phyloP scores from a whole-genome alignment of 2,888 invertebrate species.

The Coelogynopora nodosa region DNA sequence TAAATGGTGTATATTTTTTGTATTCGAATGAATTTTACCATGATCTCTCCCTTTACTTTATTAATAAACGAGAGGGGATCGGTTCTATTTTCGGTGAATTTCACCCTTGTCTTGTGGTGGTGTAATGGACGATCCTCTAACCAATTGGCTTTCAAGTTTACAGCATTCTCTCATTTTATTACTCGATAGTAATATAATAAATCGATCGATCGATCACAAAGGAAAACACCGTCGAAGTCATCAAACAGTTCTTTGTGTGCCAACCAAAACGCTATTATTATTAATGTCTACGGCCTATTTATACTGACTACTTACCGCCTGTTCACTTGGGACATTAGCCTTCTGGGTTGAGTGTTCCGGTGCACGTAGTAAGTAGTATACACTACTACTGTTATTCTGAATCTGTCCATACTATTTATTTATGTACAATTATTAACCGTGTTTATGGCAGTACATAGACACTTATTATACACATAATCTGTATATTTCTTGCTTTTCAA shows the following conservation, averaged over 20 bases:
- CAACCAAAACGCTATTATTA: no score
- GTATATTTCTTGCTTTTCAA: conserved; percentile 9
- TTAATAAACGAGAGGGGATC: background rate
- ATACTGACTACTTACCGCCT: no score
- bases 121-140: background rate
- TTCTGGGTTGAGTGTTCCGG: no score
- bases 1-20: conserved; percentile 2
- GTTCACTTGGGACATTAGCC: no score
- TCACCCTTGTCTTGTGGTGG: background rate
- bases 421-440: background rate
- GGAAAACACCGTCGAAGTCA: background rate
- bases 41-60: background rate
- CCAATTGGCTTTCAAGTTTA: conserved; percentile 5
- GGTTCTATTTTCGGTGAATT: background rate
- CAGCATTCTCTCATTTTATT: conserved; percentile 2
- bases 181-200: no score
- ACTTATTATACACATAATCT: background rate
- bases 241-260: no score
- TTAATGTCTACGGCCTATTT: no score
- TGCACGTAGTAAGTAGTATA: no score
- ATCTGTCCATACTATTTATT: background rate
- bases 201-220: background rate
- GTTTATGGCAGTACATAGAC: background rate
- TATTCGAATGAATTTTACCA: background rate
- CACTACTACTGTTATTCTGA: no score